Evolutionary conservation across 2,113 vertebrate genomes (phyloP).

Genomic region (Aphyosemion australe): DNA sequence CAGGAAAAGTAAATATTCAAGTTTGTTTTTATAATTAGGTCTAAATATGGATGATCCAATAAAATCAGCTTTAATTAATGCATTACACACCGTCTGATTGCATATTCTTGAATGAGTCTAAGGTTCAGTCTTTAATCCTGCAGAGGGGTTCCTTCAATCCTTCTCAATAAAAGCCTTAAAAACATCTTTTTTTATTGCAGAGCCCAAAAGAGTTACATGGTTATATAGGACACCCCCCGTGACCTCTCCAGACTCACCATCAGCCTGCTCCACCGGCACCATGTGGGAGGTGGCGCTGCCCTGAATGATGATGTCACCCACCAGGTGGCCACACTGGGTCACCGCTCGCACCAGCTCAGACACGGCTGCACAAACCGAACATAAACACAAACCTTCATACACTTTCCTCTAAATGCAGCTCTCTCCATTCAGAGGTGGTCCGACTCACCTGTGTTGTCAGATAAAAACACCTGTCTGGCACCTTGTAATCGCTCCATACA

Average conservation of each 20-base stretch:
- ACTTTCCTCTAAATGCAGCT: not conserved
- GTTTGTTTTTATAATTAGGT: no score
- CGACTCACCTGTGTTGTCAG: constrained; percentile 80
- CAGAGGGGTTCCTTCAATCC: no score
- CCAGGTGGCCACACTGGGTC: constrained; percentile 87
- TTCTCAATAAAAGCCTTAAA: no score
- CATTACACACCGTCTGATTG: no score
- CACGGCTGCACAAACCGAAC: constrained; percentile 69
- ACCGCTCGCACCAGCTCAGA: constrained; percentile 84
- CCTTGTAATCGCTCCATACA: constrained; percentile 81
- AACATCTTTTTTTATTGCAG: no score
- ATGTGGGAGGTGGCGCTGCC: constrained; percentile 89
- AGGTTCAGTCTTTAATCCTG: no score
- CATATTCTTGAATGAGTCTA: no score
- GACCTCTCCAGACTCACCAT: constrained; percentile 78
- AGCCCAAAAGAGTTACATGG: no score
- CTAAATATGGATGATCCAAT: no score
- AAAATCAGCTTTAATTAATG: no score
- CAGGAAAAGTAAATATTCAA: not conserved
- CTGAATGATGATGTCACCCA: constrained; percentile 89
- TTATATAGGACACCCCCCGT: no score
- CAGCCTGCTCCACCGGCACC: constrained; percentile 88
- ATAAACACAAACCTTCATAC: not conserved
- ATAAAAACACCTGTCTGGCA: constrained; percentile 75
- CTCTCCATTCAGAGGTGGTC: not conserved